Conservation (phyloP, 2,888 invertebrate genomes). For the Perdita meconis region DNA sequence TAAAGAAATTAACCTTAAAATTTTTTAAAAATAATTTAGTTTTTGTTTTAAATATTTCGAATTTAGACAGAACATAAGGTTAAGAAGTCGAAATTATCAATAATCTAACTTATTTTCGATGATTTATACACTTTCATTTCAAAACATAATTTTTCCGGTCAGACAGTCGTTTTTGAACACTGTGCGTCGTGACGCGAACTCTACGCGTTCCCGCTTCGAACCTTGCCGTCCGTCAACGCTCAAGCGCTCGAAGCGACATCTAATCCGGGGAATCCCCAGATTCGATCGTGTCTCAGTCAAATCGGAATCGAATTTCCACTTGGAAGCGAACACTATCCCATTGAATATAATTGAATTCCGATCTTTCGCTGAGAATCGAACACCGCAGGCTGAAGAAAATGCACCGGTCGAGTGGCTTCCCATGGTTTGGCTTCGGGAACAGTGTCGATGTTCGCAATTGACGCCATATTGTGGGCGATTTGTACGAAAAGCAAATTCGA, state of each 20-base stretch:
- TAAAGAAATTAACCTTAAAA: too few species aligned
- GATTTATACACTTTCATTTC: too few species aligned
- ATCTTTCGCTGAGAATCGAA: not conserved
- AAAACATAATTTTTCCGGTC: too few species aligned
- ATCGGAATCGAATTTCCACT: constrained; percentile 32
- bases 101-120: too few species aligned
- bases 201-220: constrained; percentile 22
- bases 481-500: not conserved
- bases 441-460: not conserved
- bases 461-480: constrained; percentile 5
- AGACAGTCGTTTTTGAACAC: too few species aligned
- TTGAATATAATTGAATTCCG: constrained; percentile 19
- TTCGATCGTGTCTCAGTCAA: not conserved
- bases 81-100: too few species aligned
- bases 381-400: too few species aligned
- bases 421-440: too few species aligned
- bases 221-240: not conserved
- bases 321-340: constrained; percentile 19
- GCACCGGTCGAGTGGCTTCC: too few species aligned
- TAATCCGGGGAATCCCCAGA: constrained; percentile 43
- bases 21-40: too few species aligned
- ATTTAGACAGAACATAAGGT: too few species aligned
- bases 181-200: constrained; percentile 42
- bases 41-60: too few species aligned
- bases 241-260: constrained; percentile 37